Evolutionary conservation across 2,113 vertebrate species (phyloP).

Genomic region (Callospermophilus lateralis): DNA sequence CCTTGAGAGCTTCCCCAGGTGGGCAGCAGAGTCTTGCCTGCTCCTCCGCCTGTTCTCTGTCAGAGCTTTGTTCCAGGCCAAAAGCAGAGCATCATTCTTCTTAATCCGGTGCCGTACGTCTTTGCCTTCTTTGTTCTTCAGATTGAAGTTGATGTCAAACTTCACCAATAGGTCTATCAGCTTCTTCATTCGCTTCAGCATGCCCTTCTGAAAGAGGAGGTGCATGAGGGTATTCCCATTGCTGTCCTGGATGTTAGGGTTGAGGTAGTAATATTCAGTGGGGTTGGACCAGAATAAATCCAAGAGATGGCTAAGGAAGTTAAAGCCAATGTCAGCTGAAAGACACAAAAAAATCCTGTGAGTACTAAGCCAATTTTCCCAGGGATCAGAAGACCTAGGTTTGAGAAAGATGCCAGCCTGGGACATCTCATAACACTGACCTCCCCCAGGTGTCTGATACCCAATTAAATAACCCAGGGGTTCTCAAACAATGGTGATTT

Average conservation of each 20-base stretch:
- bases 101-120: constrained; percentile 87
- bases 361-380: neutral
- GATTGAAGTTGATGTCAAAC: constrained; percentile 88
- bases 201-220: constrained; percentile 87
- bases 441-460: neutral
- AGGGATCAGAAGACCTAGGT: neutral
- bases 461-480: neutral
- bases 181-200: constrained; percentile 84
- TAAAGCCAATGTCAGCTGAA: constrained; percentile 86
- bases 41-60: constrained; percentile 77
- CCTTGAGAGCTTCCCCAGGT: constrained; percentile 47
- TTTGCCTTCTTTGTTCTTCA: constrained; percentile 89
- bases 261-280: constrained; percentile 84
- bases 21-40: constrained; percentile 79
- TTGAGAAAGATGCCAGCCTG: neutral
- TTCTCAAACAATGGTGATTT: neutral
- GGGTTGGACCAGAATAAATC: constrained; percentile 86
- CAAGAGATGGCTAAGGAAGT: constrained; percentile 88
- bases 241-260: constrained; percentile 88
- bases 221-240: constrained; percentile 91
- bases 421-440: neutral
- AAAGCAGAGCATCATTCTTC: constrained; percentile 85
- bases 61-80: constrained; percentile 86
- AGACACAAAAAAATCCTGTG: constrained; percentile 65
- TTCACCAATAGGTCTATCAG: constrained; percentile 84